phyloP scores from a whole-genome alignment of 2,888 invertebrate species.

The Ectobius pallidus region DNA sequence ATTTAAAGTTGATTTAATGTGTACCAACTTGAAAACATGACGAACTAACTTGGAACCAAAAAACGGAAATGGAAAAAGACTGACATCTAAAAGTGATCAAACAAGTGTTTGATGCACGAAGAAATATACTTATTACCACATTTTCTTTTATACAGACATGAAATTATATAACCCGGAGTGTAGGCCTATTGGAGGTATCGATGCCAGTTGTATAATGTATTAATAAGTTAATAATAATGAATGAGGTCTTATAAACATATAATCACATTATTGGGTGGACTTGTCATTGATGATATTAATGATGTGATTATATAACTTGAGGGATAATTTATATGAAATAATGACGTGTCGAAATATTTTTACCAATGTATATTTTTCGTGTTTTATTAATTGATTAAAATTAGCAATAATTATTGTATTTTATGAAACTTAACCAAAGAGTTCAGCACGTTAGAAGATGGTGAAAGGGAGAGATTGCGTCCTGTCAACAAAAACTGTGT shows the following conservation, averaged over 20 bases:
- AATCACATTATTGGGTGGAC: not conserved
- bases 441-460: not conserved
- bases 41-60: too few species aligned
- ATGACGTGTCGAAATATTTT: slow-evolving; percentile 25
- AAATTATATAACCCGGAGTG: not conserved
- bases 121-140: not conserved
- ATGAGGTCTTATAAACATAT: not conserved
- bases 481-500: too few species aligned
- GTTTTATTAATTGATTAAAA: slow-evolving; percentile 26
- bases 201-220: not conserved
- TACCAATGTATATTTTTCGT: slow-evolving; percentile 27
- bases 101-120: not conserved
- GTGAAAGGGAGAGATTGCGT: not conserved
- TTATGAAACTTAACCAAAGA: slow-evolving; percentile 2
- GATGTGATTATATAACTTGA: not conserved
- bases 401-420: slow-evolving; percentile 31
- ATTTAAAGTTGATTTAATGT: too few species aligned
- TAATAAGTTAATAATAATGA: too few species aligned
- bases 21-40: too few species aligned
- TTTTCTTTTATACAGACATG: not conserved
- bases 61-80: too few species aligned
- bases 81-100: not conserved
- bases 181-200: not conserved
- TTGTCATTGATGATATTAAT: not conserved
- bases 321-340: not conserved